These are phyloP conservation scores for Zaprionus camerounensis DNA, from an alignment of 1,140 invertebrate genomes.

Conservation along the genomic window DNA sequence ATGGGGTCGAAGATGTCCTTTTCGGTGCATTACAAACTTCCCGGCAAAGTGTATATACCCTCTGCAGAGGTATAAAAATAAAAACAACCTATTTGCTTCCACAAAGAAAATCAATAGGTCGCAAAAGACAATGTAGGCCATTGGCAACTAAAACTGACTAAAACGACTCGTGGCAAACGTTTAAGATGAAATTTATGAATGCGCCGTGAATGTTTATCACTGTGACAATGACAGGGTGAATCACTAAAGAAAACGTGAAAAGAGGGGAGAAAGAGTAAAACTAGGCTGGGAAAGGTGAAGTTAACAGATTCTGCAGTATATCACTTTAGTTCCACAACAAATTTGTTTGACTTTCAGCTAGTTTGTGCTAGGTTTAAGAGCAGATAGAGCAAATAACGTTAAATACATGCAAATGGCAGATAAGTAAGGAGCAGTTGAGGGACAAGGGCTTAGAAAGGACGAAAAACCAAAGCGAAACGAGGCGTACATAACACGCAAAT, in stretches of 20 bases:
- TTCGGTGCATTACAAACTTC: too few relatives aligned
- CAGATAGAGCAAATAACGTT: conserved; percentile 34
- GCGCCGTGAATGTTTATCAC: conserved; percentile 11
- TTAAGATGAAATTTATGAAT: conserved; percentile 43
- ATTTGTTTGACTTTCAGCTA: conserved; percentile 1
- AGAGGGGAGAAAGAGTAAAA: neutral
- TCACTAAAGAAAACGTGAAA: neutral
- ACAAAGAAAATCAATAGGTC: conserved; percentile 13
- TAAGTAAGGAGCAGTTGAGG: neutral
- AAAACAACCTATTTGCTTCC: neutral
- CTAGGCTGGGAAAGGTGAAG: neutral
- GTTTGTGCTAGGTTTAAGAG: conserved; percentile 25
- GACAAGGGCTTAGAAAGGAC: neutral
- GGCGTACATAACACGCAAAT: conserved; percentile 33
- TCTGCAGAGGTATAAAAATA: too few relatives aligned
- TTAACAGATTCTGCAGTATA: neutral
- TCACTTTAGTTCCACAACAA: neutral
- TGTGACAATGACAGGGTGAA: conserved; percentile 10
- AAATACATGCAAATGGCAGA: conserved; percentile 39
- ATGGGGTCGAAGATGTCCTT: too few relatives aligned
- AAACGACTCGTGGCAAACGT: conserved; percentile 33
- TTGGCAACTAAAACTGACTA: conserved; percentile 12
- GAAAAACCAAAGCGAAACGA: conserved; percentile 56
- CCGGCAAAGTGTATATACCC: too few relatives aligned
- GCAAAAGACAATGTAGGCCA: conserved; percentile 7